Percentiles rank a stretch among this genome's conserved stretches.
These are phyloP conservation scores for Apogon talboti DNA, from an alignment of 2,797 vertebrate species.

Conservation along the genomic window DNA sequence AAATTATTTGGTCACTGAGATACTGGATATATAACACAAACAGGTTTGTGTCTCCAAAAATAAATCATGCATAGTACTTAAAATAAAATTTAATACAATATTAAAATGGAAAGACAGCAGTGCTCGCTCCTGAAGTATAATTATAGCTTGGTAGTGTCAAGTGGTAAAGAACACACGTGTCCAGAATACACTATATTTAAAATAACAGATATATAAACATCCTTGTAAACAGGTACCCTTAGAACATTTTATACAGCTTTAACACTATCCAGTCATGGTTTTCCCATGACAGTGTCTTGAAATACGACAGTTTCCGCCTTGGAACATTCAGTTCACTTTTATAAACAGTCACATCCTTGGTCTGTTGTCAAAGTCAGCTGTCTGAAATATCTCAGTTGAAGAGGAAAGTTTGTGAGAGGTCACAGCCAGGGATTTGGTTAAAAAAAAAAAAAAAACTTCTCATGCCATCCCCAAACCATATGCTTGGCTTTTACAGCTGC, in stretches of 20 bases:
- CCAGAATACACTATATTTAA: slow-evolving; percentile 17
- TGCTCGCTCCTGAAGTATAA: slow-evolving; percentile 1
- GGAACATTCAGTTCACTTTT: slow-evolving; percentile 53
- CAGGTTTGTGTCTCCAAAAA: slow-evolving; percentile 12
- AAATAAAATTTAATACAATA: not conserved
- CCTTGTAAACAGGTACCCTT: slow-evolving; percentile 33
- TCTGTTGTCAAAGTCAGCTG: slow-evolving; percentile 48
- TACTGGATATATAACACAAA: slow-evolving; percentile 12
- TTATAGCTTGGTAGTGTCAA: slow-evolving; percentile 12
- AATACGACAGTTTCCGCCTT: slow-evolving; percentile 23
- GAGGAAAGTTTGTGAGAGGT: slow-evolving; percentile 46
- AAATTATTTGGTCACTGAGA: slow-evolving; percentile 40
- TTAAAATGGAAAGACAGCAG: slow-evolving; percentile 2
- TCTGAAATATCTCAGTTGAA: slow-evolving; percentile 36
- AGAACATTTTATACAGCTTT: slow-evolving; percentile 19
- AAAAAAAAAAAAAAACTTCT: slow-evolving; percentile 18
- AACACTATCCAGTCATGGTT: slow-evolving; percentile 22
- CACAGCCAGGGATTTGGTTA: slow-evolving; percentile 42
- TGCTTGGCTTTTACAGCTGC: slow-evolving; percentile 27
- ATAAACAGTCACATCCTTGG: slow-evolving; percentile 55
- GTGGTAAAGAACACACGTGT: slow-evolving; percentile 17
- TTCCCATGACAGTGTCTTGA: slow-evolving; percentile 14
- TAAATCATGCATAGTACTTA: slow-evolving; percentile 2
- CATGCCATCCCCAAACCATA: slow-evolving; percentile 20
- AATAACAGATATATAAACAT: slow-evolving; percentile 7